These are phyloP conservation scores for Xestia ashworthii DNA, from an alignment of 2,888 invertebrate genomes.

Conservation along the genomic window DNA sequence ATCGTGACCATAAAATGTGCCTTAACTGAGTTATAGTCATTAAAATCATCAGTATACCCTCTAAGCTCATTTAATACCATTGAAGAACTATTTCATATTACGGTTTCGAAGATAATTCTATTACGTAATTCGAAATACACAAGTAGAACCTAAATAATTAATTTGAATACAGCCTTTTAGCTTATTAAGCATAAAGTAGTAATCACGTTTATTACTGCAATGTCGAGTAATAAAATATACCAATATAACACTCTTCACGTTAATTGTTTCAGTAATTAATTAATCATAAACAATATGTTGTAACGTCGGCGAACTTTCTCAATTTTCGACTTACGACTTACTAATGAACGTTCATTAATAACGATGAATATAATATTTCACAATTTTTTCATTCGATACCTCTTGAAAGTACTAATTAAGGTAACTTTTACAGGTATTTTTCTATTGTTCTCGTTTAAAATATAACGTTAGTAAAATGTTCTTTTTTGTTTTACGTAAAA, in stretches of 20 bases:
- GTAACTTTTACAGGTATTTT: constrained; percentile 61
- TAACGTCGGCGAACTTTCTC: constrained; percentile 64
- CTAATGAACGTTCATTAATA: constrained; percentile 49
- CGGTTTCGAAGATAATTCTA: constrained; percentile 8
- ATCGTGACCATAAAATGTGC: no score
- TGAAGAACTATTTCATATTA: no score
- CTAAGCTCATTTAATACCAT: no score
- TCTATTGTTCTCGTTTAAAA: constrained; percentile 54
- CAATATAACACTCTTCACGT: constrained; percentile 53
- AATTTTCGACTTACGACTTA: constrained; percentile 65
- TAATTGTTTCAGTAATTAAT: constrained; percentile 65
- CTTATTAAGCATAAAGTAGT: constrained; percentile 21
- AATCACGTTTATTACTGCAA: constrained; percentile 50
- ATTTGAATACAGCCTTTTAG: constrained; percentile 25
- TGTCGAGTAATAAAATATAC: constrained; percentile 47
- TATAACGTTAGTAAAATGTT: constrained; percentile 50
- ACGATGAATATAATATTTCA: constrained; percentile 59
- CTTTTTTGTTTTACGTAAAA: constrained; percentile 54
- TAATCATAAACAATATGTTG: constrained; percentile 62
- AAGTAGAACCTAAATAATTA: constrained; percentile 19
- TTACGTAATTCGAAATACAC: constrained; percentile 23
- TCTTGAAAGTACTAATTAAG: constrained; percentile 62
- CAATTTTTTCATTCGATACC: constrained; percentile 45
- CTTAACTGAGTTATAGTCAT: no score
- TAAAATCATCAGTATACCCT: no score